Evolutionary conservation across 2,888 invertebrate species (phyloP), one percentile per base, ranked within the genome.

Genomic region (Disparrhopalites patrizii): DNA sequence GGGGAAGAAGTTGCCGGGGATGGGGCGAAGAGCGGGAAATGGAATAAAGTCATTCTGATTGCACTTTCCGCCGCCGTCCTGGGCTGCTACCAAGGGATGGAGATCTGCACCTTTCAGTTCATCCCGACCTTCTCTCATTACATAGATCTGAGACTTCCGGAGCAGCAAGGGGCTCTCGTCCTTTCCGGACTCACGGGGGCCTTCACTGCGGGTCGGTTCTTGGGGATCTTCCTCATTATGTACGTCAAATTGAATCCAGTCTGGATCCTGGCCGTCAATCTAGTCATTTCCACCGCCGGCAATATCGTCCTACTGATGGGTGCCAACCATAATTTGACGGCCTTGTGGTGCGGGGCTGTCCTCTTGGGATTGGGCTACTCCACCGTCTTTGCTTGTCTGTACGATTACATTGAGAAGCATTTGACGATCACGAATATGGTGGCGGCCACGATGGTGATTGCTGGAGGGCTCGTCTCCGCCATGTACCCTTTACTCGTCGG

Each of bases 71-170:
- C 38, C 0, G 40, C 68, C 10, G 40, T 62, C 8, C 28, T 72
- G n/a, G 70, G 69, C 38, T 56, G 47, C 13, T 70, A 70, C 50
- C 66, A 64, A 23, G 70, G 69, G 10, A 69, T 68, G 70, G 70
- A 72, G 57, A 55, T 68, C 7, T 54, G 62, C 23, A 68, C 67
- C 0, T 56, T 71, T 56, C 70, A 71, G 50, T 62, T 72, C 13
- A 50, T 72, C 8, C 69, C 72, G 2, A 71, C 69, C 25, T 71
- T 71, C 60, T 67, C 70, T 13, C 70, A 71, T 43, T 69, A 66
- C 20, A 60, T 65, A 27, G 68, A 65, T 23, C 50, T 71, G 2
- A 25, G 62, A n/a, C 55, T 72, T 10, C 63, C 70, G 0, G 67
- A 68, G 31, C 65, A 64, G 1, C 57, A 65, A 1, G 61, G 68